Conservation (phyloP, 2,797 vertebrate species). For the Hemibagrus guttatus region DNA sequence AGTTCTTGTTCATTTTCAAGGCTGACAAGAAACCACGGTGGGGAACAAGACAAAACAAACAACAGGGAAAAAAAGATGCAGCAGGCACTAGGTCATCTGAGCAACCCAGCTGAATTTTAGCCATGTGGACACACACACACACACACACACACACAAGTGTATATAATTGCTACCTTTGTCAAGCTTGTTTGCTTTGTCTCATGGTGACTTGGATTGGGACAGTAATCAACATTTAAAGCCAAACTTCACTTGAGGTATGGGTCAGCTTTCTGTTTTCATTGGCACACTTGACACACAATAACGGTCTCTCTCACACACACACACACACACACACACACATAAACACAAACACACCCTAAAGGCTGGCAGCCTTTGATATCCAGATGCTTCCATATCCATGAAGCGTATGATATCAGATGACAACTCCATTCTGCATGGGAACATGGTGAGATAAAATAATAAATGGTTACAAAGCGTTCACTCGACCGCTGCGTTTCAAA, state of each 20-base stretch:
- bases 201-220: neutral
- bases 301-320: neutral
- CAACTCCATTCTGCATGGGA: constrained; percentile 30
- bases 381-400: constrained; percentile 35
- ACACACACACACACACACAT: neutral
- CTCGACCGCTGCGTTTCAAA: constrained; percentile 5
- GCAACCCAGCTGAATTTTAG: constrained; percentile 7
- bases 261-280: constrained; percentile 6
- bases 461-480: neutral
- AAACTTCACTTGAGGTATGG: constrained; percentile 9
- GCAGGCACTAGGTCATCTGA: constrained; percentile 8
- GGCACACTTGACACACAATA: constrained; percentile 24
- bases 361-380: constrained; percentile 42
- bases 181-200: neutral
- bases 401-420: constrained; percentile 30
- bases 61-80: neutral
- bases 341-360: too few species aligned
- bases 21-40: constrained; percentile 18
- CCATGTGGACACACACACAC: neutral
- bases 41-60: constrained; percentile 16
- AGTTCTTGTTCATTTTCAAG: constrained; percentile 18
- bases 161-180: constrained; percentile 3
- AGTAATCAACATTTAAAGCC: constrained; percentile 19
- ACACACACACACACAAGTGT: neutral
- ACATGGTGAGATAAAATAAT: constrained; percentile 23